Conservation (phyloP, 2,113 vertebrate genomes). For the Chionis minor region DNA sequence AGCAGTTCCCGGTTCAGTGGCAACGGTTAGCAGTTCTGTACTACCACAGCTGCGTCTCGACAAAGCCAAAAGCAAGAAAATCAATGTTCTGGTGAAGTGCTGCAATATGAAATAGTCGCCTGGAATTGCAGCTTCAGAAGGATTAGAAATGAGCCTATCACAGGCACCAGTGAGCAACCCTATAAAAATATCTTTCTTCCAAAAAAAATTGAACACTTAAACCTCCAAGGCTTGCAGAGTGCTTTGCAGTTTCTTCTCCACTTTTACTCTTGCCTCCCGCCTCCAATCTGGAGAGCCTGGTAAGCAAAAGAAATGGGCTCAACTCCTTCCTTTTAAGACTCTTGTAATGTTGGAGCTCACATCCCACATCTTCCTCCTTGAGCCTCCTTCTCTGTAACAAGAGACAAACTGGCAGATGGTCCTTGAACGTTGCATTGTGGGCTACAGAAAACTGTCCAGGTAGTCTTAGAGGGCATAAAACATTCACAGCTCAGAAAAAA, state of each 20-base stretch:
- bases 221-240: neutral
- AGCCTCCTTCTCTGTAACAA: neutral
- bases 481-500: neutral
- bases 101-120: neutral
- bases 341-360: neutral
- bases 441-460: neutral
- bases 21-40: neutral
- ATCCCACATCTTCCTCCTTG: neutral
- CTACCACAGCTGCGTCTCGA: neutral
- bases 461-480: neutral
- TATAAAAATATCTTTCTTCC: neutral
- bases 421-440: neutral
- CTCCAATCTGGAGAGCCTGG: neutral
- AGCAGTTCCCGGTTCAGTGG: neutral
- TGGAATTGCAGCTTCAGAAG: neutral
- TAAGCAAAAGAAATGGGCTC: neutral
- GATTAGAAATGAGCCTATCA: neutral
- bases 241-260: neutral
- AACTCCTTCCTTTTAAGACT: neutral
- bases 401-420: neutral
- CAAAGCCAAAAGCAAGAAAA: constrained; percentile 3
- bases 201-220: neutral
- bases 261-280: neutral
- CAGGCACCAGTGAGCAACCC: neutral
- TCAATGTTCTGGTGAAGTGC: neutral